Conservation (phyloP, 2,113 vertebrate genomes). For the Physeter macrocephalus region DNA sequence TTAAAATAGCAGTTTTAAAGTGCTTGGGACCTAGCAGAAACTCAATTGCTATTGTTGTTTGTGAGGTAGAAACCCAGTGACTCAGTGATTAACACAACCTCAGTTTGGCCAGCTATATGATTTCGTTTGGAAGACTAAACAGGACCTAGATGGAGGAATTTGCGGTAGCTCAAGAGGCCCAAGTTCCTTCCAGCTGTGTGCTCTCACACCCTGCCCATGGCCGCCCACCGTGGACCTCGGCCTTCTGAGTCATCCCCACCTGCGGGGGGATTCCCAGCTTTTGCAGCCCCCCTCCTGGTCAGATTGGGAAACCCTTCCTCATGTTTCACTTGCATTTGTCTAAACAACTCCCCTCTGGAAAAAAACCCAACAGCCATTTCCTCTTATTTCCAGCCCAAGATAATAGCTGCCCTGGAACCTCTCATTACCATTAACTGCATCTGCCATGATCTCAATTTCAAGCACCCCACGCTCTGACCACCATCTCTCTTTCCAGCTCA, state of each 20-base stretch:
- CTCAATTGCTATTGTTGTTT: not conserved
- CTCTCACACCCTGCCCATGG: not conserved
- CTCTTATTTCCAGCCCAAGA: not conserved
- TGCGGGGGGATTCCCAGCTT: not conserved
- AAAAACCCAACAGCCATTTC: not conserved
- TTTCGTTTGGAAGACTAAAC: not conserved
- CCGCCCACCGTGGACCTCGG: not conserved
- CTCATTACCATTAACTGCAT: not conserved
- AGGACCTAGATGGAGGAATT: not conserved
- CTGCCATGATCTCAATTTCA: not conserved
- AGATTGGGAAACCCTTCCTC: not conserved
- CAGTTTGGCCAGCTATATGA: not conserved
- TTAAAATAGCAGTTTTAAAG: not conserved
- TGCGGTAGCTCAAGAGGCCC: not conserved
- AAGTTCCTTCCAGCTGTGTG: not conserved
- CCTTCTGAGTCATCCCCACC: not conserved
- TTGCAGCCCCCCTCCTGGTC: no score
- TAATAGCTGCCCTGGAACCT: not conserved
- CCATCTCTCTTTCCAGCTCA: not conserved
- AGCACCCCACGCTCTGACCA: not conserved
- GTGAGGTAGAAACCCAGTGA: not conserved
- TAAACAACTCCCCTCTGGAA: not conserved
- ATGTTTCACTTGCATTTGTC: not conserved
- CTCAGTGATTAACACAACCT: not conserved
- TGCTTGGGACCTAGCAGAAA: not conserved